Conservation (phyloP, 37 sponge, comb jelly and placozoan species). For the Ianthella basta region DNA sequence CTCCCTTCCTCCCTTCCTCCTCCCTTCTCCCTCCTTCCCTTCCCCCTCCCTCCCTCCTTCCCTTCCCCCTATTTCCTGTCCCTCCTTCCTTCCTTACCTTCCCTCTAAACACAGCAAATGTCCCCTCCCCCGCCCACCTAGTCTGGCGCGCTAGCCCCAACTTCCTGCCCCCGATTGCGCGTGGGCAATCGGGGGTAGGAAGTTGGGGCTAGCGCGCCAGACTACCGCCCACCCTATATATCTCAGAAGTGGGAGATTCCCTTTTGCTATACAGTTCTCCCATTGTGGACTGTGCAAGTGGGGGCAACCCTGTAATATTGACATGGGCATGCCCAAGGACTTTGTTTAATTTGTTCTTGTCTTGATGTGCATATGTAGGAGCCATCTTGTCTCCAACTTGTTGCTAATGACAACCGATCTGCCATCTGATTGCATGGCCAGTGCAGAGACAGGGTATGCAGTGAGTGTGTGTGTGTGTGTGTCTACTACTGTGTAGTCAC, state of each 20-base stretch:
- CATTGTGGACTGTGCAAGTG: slow-evolving; percentile 4
- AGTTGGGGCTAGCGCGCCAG: too few species aligned
- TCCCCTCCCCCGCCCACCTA: slow-evolving; percentile 22
- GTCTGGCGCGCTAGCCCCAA: too few species aligned
- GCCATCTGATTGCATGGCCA: slow-evolving; percentile 38
- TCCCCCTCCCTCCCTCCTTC: background rate
- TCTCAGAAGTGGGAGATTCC: background rate
- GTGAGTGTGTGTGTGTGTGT: too few species aligned
- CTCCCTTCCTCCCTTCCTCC: slow-evolving; percentile 9
- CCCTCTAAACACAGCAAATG: background rate
- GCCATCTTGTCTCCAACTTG: slow-evolving; percentile 52
- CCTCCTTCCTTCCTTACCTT: background rate
- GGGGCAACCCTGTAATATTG: background rate
- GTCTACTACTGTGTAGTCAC: too few species aligned
- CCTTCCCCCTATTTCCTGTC: background rate
- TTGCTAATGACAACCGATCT: slow-evolving; percentile 71
- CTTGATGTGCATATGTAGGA: slow-evolving; percentile 38
- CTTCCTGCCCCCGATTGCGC: too few species aligned
- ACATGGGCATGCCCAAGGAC: background rate
- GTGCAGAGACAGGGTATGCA: slow-evolving; percentile 54
- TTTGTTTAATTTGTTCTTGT: background rate
- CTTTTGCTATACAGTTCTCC: background rate
- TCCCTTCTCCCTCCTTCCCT: too few species aligned
- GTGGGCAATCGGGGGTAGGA: too few species aligned
- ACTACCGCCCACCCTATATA: too few species aligned